Percentiles rank a stretch among this genome's conserved stretches.
These are phyloP conservation scores for Siniperca obscura DNA, from an alignment of 2,797 vertebrate genomes.

Conservation along the genomic window DNA sequence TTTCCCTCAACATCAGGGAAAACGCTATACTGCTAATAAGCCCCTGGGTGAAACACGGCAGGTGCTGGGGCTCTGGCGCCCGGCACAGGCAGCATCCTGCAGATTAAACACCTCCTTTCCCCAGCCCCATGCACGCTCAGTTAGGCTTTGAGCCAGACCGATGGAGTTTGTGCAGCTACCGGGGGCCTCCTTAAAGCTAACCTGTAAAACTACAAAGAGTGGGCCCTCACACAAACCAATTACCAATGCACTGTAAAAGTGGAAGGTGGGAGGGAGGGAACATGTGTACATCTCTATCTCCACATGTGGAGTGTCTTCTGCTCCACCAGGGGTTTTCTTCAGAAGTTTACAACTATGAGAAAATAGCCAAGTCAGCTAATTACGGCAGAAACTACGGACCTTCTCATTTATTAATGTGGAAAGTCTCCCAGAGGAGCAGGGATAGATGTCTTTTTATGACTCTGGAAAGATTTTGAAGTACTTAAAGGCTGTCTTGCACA, in stretches of 20 bases:
- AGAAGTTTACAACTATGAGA: slow-evolving; percentile 73
- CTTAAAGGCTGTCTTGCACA: neutral
- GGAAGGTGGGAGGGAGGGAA: slow-evolving; percentile 49
- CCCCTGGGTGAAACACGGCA: slow-evolving; percentile 68
- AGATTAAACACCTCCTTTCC: slow-evolving; percentile 58
- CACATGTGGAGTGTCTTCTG: slow-evolving; percentile 59
- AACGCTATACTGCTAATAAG: slow-evolving; percentile 78
- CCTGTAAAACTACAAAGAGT: slow-evolving; percentile 87
- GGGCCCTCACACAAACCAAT: slow-evolving; percentile 69
- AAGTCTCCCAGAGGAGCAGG: slow-evolving; percentile 35
- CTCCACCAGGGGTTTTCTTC: slow-evolving; percentile 63
- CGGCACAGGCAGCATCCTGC: slow-evolving; percentile 63
- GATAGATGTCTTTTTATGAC: slow-evolving; percentile 49
- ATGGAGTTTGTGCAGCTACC: slow-evolving; percentile 50
- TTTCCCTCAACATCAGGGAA: slow-evolving; percentile 66
- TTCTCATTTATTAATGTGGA: slow-evolving; percentile 57
- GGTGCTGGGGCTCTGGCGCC: slow-evolving; percentile 68
- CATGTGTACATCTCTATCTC: slow-evolving; percentile 37
- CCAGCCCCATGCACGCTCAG: slow-evolving; percentile 9
- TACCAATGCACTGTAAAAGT: slow-evolving; percentile 69
- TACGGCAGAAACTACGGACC: slow-evolving; percentile 33
- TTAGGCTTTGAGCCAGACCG: slow-evolving; percentile 68
- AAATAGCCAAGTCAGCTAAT: slow-evolving; percentile 71
- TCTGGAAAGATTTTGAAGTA: slow-evolving; percentile 20
- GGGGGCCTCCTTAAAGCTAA: slow-evolving; percentile 67